Evolutionary conservation across 2,113 vertebrate genomes (phyloP).

Genomic region (Brevimyrus niger): DNA sequence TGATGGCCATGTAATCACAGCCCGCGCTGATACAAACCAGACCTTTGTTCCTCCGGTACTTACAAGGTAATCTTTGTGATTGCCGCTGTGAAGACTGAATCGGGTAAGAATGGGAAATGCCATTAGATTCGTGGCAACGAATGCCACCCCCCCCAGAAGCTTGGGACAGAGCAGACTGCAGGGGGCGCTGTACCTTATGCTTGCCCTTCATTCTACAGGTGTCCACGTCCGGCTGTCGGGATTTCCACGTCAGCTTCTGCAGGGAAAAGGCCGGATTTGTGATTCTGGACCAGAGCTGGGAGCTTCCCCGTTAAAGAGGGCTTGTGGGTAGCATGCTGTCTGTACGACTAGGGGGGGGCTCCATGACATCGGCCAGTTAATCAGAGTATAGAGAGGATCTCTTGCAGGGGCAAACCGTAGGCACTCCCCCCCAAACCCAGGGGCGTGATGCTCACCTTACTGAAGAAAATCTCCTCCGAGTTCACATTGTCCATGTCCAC

Average conservation of each 20-base stretch:
- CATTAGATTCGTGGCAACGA: not conserved
- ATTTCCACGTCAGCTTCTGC: conserved; percentile 98
- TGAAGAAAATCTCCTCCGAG: conserved; percentile 95
- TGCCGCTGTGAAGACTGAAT: not conserved
- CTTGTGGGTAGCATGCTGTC: not conserved
- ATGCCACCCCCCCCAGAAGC: not conserved
- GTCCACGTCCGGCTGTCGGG: conserved; percentile 92
- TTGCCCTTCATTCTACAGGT: conserved; percentile 99
- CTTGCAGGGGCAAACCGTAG: not conserved
- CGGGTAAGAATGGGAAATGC: not conserved
- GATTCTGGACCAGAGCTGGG: conserved; percentile 29
- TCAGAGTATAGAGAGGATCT: not conserved
- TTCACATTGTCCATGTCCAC: conserved; percentile 86
- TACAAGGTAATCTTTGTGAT: not conserved
- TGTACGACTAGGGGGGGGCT: not conserved
- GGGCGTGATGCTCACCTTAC: conserved; percentile 77
- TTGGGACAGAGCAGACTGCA: not conserved
- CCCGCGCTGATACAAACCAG: not conserved
- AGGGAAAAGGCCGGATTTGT: conserved; percentile 53
- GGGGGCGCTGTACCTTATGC: conserved; percentile 75
- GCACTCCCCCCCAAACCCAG: not conserved
- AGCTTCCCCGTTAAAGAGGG: not conserved
- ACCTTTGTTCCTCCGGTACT: not conserved
- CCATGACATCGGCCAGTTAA: not conserved
- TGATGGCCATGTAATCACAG: not conserved